Evolutionary conservation across 2,888 invertebrate genomes (phyloP), one percentile per base, ranked within the genome.

Genomic region (Pomacea canaliculata): DNA sequence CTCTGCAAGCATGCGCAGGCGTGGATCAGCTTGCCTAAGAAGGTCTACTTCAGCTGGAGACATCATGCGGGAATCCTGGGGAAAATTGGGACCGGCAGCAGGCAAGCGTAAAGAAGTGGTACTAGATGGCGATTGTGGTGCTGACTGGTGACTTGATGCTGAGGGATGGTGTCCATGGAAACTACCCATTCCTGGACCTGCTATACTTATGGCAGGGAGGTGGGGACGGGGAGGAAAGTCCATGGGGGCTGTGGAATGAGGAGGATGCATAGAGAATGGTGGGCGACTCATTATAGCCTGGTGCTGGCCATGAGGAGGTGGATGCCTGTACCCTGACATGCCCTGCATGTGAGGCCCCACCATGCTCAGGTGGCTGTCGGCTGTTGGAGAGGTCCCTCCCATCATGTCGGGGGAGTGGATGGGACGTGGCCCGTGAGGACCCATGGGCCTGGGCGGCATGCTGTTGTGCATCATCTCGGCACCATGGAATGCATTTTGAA

Each of bases 381-480:
- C 18, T 9, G 51, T 27, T 1, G 74, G 48, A 2, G 74, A 74
- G 18, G 71, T 62, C 13, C 60, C n/a, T 16, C 62, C 60, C 69
- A 74, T 68, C 62, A 74, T 60, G 4, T 74, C 74, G 1, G 73
- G 73, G 23, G 72, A 65, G 13, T 60, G 74, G 7, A 74, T 56
- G 62, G 60, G 27, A 63, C 63, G 67, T 37, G 74, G 69, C 12
- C 73, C 78, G 19, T 81, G 76, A 49, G 73, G 74, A 5, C 62
- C 79, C 59, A 79, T 75, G 48, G 73, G 72, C 18, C 79, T 68
- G 7, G 74, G 74, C 0, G 83, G 83, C 76, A 83, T 77, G n/a
- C 76, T 68, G 5, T 78, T 77, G 49, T 79, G 80, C 71, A 79
- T 80, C 56, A 78, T 71, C 62, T 79, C 79, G 7, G 77, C 78